Conservation (phyloP, 2,113 vertebrate genomes). For the Zosterops hypoxanthus region DNA sequence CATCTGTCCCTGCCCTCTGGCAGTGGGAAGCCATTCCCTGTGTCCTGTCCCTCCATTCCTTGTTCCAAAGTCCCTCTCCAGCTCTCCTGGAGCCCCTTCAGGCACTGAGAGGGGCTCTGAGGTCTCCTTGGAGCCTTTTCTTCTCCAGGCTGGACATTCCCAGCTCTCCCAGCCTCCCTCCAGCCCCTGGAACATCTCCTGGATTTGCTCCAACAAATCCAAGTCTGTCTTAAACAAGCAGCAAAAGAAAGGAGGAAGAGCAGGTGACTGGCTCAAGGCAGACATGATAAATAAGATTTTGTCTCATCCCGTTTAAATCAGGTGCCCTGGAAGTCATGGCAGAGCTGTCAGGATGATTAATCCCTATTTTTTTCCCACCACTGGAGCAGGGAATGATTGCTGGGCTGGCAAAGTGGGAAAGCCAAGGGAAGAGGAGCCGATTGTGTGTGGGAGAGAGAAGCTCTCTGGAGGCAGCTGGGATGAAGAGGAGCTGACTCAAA, state of each 20-base stretch:
- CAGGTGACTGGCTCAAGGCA: background rate
- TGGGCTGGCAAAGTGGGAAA: background rate
- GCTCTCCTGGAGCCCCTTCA: background rate
- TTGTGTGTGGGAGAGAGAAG: background rate
- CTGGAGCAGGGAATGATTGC: background rate
- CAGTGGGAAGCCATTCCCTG: background rate
- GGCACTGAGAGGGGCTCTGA: fast-evolving
- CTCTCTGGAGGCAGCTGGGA: background rate
- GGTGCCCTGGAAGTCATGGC: background rate
- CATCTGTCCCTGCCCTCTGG: fast-evolving
- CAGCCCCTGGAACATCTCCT: background rate
- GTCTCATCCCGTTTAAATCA: background rate
- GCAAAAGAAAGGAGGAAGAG: background rate
- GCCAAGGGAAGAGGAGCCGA: background rate
- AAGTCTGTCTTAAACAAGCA: no score
- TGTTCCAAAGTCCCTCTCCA: background rate
- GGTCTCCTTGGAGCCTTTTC: fast-evolving
- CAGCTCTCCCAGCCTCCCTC: background rate
- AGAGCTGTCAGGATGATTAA: background rate
- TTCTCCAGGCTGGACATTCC: background rate
- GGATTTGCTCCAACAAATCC: background rate
- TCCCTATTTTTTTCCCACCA: background rate
- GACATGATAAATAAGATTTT: background rate
- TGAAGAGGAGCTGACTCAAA: constrained; percentile 18
- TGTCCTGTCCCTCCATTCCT: background rate